Evolutionary conservation across 2,113 vertebrate species (phyloP).

Genomic region (Calyptommatus sinebrachiatus): DNA sequence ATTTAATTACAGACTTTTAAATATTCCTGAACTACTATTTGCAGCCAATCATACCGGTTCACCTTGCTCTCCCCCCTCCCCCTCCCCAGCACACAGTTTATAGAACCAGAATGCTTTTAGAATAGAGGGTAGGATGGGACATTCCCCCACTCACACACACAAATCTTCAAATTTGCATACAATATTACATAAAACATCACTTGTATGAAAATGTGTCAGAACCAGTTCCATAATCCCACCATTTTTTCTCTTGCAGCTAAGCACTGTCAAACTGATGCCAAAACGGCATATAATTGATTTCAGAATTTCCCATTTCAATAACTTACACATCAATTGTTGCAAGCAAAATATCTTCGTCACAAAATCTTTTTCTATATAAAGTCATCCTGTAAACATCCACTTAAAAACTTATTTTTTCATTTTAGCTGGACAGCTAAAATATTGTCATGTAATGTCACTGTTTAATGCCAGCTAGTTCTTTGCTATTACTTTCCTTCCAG

Average conservation of each 20-base stretch:
- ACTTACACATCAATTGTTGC: not conserved
- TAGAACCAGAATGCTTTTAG: too few relatives aligned
- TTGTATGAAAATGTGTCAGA: too few relatives aligned
- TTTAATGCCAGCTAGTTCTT: constrained; percentile 20
- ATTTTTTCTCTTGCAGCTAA: not conserved
- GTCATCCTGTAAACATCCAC: not conserved
- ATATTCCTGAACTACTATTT: too few relatives aligned
- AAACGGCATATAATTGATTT: not conserved
- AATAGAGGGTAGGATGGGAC: too few relatives aligned
- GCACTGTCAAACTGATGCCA: not conserved
- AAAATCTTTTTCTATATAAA: not conserved
- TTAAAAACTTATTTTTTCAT: not conserved
- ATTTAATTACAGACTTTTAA: too few relatives aligned
- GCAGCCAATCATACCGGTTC: too few relatives aligned
- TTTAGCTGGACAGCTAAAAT: not conserved
- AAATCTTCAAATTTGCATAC: not conserved
- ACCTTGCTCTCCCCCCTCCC: not conserved
- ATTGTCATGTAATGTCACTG: not conserved
- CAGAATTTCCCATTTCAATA: not conserved
- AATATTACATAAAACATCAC: too few relatives aligned
- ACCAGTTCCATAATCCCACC: not conserved
- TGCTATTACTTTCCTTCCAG: not conserved
- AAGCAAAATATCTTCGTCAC: not conserved
- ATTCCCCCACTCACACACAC: not conserved
- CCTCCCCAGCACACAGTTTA: too few relatives aligned